phyloP scores from a whole-genome alignment of 2,797 vertebrate genomes.

The Notolabrus celidotus region DNA sequence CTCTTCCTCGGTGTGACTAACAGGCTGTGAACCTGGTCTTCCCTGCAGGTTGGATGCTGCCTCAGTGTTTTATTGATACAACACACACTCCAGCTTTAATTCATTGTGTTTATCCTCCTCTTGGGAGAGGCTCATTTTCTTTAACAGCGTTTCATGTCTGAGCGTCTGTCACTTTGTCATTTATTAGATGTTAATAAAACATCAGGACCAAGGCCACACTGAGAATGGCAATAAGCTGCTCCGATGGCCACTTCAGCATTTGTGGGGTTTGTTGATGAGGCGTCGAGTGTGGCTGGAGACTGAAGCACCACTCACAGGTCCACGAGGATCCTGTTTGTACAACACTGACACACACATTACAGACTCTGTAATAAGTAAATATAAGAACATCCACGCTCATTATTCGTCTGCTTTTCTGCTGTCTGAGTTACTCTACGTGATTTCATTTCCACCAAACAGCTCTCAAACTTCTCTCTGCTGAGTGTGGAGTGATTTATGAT shows the following conservation, averaged over 20 bases:
- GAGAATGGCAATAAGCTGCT: conserved; percentile 21
- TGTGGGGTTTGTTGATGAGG: conserved; percentile 57
- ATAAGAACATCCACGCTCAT: not conserved
- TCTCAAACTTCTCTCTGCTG: conserved; percentile 5
- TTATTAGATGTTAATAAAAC: conserved; percentile 64
- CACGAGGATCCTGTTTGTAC: conserved; percentile 28
- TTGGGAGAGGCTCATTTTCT: conserved; percentile 25
- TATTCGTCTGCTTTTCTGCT: not conserved
- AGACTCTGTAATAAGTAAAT: not conserved
- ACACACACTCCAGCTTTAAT: conserved; percentile 32
- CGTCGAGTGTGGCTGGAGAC: conserved; percentile 22
- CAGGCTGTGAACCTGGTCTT: conserved; percentile 31
- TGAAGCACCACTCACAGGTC: conserved; percentile 8
- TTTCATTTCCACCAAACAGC: conserved; percentile 23
- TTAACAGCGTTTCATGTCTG: conserved; percentile 44
- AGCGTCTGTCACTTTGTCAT: conserved; percentile 55
- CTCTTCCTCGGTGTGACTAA: conserved; percentile 42
- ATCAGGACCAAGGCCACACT: conserved; percentile 30
- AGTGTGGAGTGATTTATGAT: conserved; percentile 31
- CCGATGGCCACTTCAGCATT: conserved; percentile 45
- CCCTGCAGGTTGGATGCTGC: conserved; percentile 22
- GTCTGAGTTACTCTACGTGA: not conserved
- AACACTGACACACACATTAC: too few species aligned
- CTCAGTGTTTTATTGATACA: conserved; percentile 41
- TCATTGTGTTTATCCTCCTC: conserved; percentile 45